Percentiles rank a stretch among this genome's conserved stretches.
phyloP scores from a whole-genome alignment of 2,797 vertebrate species.

The Emys orbicularis region DNA sequence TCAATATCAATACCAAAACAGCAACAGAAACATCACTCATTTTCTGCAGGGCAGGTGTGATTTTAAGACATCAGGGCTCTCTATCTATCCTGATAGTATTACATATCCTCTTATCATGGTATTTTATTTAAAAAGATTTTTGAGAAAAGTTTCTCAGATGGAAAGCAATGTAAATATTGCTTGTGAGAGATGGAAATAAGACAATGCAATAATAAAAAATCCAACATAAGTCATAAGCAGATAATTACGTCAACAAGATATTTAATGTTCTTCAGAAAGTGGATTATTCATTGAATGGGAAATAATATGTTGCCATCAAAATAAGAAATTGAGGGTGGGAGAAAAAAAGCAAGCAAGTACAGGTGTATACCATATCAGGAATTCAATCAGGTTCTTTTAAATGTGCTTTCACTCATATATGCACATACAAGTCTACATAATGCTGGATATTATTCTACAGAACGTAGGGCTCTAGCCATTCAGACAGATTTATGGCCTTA shows the following conservation, averaged over 20 bases:
- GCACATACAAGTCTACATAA: rapidly evolving
- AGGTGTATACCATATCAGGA: not conserved
- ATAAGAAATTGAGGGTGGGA: not conserved
- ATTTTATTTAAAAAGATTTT: not conserved
- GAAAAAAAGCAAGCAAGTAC: not conserved
- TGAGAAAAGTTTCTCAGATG: not conserved
- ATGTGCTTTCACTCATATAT: not conserved
- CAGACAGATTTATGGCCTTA: not conserved
- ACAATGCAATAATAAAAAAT: not conserved
- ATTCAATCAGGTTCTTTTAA: not conserved
- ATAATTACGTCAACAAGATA: conserved; percentile 33
- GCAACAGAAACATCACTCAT: not conserved
- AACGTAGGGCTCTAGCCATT: not conserved
- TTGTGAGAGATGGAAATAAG: not conserved
- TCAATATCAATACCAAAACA: not conserved
- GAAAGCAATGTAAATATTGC: not conserved
- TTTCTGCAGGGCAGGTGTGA: not conserved
- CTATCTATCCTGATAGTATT: not conserved
- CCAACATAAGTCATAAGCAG: not conserved
- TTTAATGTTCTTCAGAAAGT: conserved; percentile 45
- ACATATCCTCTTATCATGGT: not conserved
- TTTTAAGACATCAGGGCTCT: not conserved
- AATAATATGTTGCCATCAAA: conserved; percentile 12
- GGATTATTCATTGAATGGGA: not conserved
- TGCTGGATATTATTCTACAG: not conserved